Conservation (phyloP, 2,797 vertebrate genomes). For the Luscinia megarhynchos region DNA sequence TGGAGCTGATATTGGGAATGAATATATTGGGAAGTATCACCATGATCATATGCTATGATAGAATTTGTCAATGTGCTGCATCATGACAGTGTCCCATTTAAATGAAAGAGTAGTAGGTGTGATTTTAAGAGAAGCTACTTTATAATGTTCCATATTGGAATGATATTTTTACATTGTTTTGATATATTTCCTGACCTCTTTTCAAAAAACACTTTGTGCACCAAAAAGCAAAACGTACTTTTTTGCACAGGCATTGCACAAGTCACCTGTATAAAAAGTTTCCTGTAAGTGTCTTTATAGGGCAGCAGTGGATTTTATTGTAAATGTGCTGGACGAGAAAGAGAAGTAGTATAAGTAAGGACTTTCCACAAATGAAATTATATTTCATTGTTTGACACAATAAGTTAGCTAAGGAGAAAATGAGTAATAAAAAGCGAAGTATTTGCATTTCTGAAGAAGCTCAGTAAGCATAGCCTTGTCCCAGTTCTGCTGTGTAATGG, state of each 20-base stretch:
- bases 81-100: background rate
- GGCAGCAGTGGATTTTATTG: background rate
- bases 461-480: background rate
- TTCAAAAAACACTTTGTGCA: background rate
- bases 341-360: background rate
- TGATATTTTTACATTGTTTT: background rate
- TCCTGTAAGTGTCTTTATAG: background rate
- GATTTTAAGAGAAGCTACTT: background rate
- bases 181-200: background rate
- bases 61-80: background rate
- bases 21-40: background rate
- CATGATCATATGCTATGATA: background rate
- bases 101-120: background rate
- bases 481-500: background rate
- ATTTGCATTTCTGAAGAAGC: background rate
- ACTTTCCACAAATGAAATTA: background rate
- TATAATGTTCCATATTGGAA: background rate
- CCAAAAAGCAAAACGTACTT: background rate
- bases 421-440: background rate
- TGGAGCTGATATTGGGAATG: background rate
- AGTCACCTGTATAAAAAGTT: background rate
- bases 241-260: background rate
- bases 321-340: background rate
- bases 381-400: background rate
- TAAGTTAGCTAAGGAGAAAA: background rate